Conservation (phyloP, 2,888 invertebrate species). For the Pyrrhosoma nymphula region DNA sequence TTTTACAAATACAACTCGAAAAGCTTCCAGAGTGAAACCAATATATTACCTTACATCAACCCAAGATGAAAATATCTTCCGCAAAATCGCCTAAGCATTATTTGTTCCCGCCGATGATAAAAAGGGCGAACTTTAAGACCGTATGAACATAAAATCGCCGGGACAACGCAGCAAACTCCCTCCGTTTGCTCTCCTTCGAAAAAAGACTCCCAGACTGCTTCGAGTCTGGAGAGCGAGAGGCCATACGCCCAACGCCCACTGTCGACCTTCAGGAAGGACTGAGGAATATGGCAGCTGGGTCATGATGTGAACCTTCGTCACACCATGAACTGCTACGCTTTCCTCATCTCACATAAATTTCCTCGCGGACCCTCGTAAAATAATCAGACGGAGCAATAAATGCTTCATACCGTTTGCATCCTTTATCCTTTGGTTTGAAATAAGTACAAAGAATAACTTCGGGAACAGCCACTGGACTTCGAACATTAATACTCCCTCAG, state of each 20-base stretch:
- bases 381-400: constrained; percentile 2
- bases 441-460: neutral
- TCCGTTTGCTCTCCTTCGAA: neutral
- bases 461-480: neutral
- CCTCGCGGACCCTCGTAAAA: neutral
- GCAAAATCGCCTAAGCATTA: neutral
- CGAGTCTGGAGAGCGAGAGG: neutral
- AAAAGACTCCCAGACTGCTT: neutral
- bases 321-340: neutral
- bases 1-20: too few species aligned
- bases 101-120: neutral
- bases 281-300: neutral
- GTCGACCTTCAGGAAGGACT: neutral
- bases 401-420: neutral
- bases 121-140: neutral
- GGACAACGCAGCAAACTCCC: neutral
- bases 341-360: neutral
- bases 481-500: neutral
- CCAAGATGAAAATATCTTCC: neutral
- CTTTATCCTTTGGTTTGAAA: neutral
- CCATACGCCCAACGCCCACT: constrained; percentile 6
- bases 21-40: neutral
- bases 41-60: neutral
- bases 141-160: neutral
- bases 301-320: neutral